Base-by-base conservation (phyloP, 1,140 invertebrate species). In the Drosophila carrolli region DNA sequence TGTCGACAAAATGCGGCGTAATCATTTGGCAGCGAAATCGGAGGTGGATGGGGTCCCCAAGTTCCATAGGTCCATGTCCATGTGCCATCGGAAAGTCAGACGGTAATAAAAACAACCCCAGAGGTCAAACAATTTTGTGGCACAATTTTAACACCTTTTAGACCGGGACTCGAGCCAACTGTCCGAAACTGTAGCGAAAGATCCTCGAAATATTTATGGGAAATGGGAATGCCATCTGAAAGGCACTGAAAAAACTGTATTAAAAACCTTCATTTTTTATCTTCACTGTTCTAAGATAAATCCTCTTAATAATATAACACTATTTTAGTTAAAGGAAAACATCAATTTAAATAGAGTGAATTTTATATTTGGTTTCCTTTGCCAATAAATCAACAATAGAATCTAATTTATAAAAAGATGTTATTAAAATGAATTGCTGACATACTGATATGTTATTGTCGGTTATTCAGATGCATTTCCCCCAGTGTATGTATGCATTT, bases 141-240 rank as follows among this genome's bases (percentile, higher is more conserved):
- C 82, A 89, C 82, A 86, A 74, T 89, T 86, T 86, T 86, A 86
- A 89, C 82, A 86, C 82, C 82, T 86, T 89, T 88, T 51, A 56
- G 66, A 63, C 32, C 84, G 72, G 66, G 47, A 71, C 83, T 72
- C 70, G 70, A 81, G 81, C 68, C 75, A 65, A 86, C 79, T 75
- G 60, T 57, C 60, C 60, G 46, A 58, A 57, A 56, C 51, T 63
- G 58, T 57, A 55, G 51, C 67, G 38, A 57, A 75, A 51, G 29
- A 51, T 66, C 61, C 62, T 67, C 46, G 60, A 65, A 51, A 75
- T 76, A 86, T 85, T 81, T 86, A 85, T 86, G 81, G 60, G 81
- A 58, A 83, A 75, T 38, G 43, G 16, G n/a, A 46, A 47, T 40
- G 62, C 61, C 67, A 32, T 44, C 35, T 48, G 27, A 29, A 19